Base-by-base conservation (phyloP, 2,888 invertebrate species). In the Campopleginae sp. region DNA sequence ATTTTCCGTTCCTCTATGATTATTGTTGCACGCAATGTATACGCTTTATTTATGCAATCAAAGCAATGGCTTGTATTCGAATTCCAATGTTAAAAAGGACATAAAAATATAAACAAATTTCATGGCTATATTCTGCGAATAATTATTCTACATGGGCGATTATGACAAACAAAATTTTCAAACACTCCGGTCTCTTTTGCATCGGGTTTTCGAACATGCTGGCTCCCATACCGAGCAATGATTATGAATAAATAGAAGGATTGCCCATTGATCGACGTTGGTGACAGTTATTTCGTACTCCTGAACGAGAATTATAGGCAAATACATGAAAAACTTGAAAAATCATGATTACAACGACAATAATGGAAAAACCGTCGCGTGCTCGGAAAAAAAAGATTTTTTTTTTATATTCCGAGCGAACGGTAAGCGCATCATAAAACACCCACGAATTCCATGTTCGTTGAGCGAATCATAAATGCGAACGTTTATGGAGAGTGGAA, bases 11-110 rank as follows among this genome's bases (percentile, higher is more conserved):
- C 12, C 70, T 23, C 70, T 46, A 71, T 71, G 61, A 46, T 63
- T 48, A 70, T 78, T 70, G 31, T 76, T 44, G 51, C 54, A 68
- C 66, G 77, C n/a, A 31, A 42, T 66, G 66, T 68, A 54, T 77
- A 68, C 38, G 54, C 44, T 79, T 79, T 58, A 51, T 33, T 31
- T 46, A 46, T 79, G 70, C 70, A 66, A 42, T 46, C 54, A 68
- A 19, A 65, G 77, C 76, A 65, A 63, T 63, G 51, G 44, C 33
- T 61, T 17, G 68, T 63, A 46, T 23, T 48, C 17, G 51, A 33
- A 33, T 65, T 80, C 42, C 38, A 51, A 38, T 38, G 19, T 42
- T 42, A 23, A 46, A 12, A 38, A 4, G 51, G 14, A 12, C 14
- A 7, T 8, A 38, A 71, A 61, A 63, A 65, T 12, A 70, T 44